A percentile compares a stretch with the other conserved stretches of the same genome.
phyloP scores from a whole-genome alignment of 2,888 invertebrate genomes.

The Aplocera efformata region DNA sequence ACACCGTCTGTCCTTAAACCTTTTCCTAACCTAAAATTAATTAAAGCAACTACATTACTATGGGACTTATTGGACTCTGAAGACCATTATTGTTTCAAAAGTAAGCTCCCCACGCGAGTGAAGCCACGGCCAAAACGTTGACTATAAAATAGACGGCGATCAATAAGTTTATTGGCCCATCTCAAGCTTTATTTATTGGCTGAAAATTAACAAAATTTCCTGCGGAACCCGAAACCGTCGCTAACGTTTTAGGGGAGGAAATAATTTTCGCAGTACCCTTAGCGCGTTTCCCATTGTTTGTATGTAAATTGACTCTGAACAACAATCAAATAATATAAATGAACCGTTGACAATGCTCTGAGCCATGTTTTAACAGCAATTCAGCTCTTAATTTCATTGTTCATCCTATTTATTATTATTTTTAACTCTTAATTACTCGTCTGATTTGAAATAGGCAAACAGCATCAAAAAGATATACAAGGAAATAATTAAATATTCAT shows the following conservation, averaged over 20 bases:
- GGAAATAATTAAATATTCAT: too few relatives aligned
- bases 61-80: too few relatives aligned
- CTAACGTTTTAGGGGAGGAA: constrained; percentile 29
- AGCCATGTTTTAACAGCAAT: constrained; percentile 9
- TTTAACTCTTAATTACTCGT: too few relatives aligned
- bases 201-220: constrained; percentile 11
- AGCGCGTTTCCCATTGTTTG: constrained; percentile 29
- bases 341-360: constrained; percentile 21
- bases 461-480: too few relatives aligned
- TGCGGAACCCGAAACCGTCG: constrained; percentile 23
- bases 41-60: too few relatives aligned
- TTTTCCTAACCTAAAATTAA: too few relatives aligned
- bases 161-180: not conserved
- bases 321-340: constrained; percentile 30
- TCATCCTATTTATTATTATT: not conserved
- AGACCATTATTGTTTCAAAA: not conserved
- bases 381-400: constrained; percentile 10
- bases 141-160: not conserved
- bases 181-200: constrained; percentile 1
- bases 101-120: not conserved
- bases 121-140: not conserved
- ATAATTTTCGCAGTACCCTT: constrained; percentile 33
- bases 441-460: too few relatives aligned
- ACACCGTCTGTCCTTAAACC: too few relatives aligned
- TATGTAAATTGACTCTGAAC: constrained; percentile 27